phyloP scores from a whole-genome alignment of 1,140 invertebrate species.

The Leptinotarsa texana region DNA sequence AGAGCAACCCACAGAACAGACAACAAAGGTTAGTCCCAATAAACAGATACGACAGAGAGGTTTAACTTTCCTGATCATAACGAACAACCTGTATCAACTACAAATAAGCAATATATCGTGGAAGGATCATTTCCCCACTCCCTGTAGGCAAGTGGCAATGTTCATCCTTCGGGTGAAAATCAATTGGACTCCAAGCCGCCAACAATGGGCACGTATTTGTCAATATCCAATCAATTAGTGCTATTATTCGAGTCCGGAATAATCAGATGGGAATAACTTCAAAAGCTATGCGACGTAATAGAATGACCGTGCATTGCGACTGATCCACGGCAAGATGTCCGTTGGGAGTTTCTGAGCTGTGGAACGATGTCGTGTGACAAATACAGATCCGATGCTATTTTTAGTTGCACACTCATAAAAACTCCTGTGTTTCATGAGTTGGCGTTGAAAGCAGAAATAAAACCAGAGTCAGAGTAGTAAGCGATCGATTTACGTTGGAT shows the following conservation, averaged over 20 bases:
- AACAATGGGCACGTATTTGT: not conserved
- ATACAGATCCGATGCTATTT: constrained; percentile 3
- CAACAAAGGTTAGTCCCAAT: too few relatives aligned
- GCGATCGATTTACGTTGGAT: not conserved
- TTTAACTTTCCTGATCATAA: too few relatives aligned
- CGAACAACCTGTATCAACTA: too few relatives aligned
- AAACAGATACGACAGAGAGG: too few relatives aligned
- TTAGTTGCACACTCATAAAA: not conserved
- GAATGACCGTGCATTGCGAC: not conserved
- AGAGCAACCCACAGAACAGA: too few relatives aligned
- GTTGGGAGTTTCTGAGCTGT: not conserved
- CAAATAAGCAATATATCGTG: too few relatives aligned
- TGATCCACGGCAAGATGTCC: not conserved
- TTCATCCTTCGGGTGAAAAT: not conserved
- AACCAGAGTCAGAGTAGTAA: not conserved
- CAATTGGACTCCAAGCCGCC: not conserved
- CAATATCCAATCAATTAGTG: constrained; percentile 1
- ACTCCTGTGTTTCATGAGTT: not conserved
- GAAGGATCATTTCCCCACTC: too few relatives aligned
- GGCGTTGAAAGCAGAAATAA: not conserved
- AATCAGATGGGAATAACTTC: constrained; percentile 2
- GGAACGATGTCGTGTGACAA: not conserved
- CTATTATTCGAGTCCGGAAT: constrained; percentile 6
- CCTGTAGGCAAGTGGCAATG: too few relatives aligned
- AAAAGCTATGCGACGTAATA: not conserved